Percentiles rank a stretch among this genome's conserved stretches.
phyloP scores from a whole-genome alignment of 2,113 vertebrate species.

The Chloroceryle aenea region DNA sequence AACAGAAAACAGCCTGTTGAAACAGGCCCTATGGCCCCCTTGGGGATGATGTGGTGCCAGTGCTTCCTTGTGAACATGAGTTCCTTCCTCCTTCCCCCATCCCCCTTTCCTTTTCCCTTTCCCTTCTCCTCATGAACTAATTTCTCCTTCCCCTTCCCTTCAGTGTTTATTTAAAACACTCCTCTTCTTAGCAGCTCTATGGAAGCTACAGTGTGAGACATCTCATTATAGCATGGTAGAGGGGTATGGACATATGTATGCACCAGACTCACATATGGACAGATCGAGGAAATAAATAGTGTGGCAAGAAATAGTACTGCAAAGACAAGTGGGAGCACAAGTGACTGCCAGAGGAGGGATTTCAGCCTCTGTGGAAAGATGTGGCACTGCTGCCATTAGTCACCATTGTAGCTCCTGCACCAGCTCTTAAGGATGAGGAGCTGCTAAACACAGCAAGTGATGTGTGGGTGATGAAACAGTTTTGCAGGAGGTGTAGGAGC shows the following conservation, averaged over 20 bases:
- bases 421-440: neutral
- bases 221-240: neutral
- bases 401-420: neutral
- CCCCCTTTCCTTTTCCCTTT: neutral
- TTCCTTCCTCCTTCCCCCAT: no score
- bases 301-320: neutral
- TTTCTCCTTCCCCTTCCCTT: neutral
- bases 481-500: neutral
- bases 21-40: neutral
- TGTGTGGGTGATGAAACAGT: neutral
- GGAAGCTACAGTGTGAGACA: neutral
- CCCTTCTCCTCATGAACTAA: neutral
- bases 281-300: neutral
- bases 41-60: neutral
- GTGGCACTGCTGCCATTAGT: neutral
- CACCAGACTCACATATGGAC: neutral
- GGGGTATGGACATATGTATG: neutral
- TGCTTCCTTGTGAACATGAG: neutral
- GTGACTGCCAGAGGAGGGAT: neutral
- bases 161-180: slow-evolving; percentile 2
- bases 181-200: neutral
- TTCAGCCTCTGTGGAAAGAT: neutral
- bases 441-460: rapidly evolving
- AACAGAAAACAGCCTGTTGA: neutral
- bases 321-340: neutral